These are phyloP conservation scores for Pogonomyrmex californicus DNA, from an alignment of 1,140 invertebrate species.

Conservation along the genomic window DNA sequence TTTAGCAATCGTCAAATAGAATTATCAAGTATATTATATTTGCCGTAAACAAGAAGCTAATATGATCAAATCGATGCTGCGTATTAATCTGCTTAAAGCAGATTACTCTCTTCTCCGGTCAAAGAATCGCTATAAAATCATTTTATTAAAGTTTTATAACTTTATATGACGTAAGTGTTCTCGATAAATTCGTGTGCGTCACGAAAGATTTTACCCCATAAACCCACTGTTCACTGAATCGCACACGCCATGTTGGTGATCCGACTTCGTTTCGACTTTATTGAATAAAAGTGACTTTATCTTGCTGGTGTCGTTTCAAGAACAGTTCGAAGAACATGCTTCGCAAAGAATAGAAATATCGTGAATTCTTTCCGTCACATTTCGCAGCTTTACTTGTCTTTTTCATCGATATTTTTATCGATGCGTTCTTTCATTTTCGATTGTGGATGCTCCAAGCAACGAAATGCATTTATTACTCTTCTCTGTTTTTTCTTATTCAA, in stretches of 20 bases:
- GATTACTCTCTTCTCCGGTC: not conserved
- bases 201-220: slow-evolving; percentile 32
- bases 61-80: not conserved
- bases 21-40: not conserved
- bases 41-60: slow-evolving; percentile 14
- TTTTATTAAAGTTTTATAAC: not conserved
- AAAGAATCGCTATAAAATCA: not conserved
- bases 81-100: not conserved
- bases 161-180: not conserved
- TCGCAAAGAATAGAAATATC: slow-evolving; percentile 54
- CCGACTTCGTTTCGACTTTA: slow-evolving; percentile 25
- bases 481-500: not conserved
- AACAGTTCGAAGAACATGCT: not conserved
- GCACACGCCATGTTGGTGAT: slow-evolving; percentile 2
- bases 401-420: slow-evolving; percentile 30
- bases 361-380: slow-evolving; percentile 32
- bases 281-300: slow-evolving; percentile 58
- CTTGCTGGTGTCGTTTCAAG: slow-evolving; percentile 32
- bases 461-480: not conserved
- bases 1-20: not conserved
- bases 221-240: slow-evolving; percentile 48
- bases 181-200: not conserved
- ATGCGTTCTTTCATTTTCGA: slow-evolving; percentile 19
- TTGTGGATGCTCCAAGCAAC: not conserved
- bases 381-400: slow-evolving; percentile 16